Conservation (phyloP, 2,113 vertebrate species). For the Malaclemys terrapin region DNA sequence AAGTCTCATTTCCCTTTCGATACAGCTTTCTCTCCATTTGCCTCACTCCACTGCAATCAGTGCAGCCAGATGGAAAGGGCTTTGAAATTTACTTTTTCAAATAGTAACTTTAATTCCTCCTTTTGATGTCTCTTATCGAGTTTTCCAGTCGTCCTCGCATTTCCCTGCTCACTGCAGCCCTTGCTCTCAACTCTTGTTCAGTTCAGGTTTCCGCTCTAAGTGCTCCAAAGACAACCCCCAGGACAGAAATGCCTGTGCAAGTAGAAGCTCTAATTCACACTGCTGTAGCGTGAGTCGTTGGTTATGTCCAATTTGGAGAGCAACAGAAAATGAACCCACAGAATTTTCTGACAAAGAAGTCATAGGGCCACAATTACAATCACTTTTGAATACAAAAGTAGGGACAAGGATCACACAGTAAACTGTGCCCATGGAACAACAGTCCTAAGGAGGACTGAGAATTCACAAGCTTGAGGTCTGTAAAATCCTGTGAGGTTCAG, state of each 20-base stretch:
- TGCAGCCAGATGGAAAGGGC: background rate
- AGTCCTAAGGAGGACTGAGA: background rate
- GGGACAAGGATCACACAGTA: fast-evolving
- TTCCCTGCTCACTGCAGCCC: fast-evolving
- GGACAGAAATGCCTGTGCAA: too few species aligned
- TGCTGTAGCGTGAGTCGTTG: background rate
- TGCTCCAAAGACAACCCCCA: too few species aligned
- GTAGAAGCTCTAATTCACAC: background rate
- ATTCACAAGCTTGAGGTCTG: fast-evolving
- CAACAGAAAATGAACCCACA: fast-evolving
- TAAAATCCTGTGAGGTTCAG: background rate
- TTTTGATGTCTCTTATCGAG: constrained; percentile 44
- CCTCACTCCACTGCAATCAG: constrained; percentile 21
- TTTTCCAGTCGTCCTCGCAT: constrained; percentile 13
- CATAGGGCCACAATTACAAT: background rate
- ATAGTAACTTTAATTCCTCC: constrained; percentile 27
- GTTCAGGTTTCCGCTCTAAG: background rate
- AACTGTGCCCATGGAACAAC: background rate
- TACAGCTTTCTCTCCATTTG: constrained; percentile 19
- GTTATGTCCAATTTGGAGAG: constrained; percentile 1
- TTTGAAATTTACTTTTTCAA: constrained; percentile 59
- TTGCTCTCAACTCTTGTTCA: constrained; percentile 6
- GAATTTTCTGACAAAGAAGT: background rate
- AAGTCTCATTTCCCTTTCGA: constrained; percentile 44
- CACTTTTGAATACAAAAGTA: background rate